Conservation (phyloP, 1,140 invertebrate species). For the Drosophila santomea region DNA sequence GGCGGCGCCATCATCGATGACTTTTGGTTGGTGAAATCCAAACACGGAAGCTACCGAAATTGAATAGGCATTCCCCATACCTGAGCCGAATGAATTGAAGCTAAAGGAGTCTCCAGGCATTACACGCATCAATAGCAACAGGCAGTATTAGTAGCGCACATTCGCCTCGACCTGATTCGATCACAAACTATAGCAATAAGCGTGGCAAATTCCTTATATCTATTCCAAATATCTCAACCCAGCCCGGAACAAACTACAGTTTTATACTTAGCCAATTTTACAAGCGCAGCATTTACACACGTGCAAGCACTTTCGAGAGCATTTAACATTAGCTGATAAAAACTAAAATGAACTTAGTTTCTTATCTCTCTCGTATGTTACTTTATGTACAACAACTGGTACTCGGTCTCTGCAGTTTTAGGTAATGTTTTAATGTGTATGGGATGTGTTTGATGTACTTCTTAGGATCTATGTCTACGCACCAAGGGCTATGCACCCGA, state of each 20-base stretch:
- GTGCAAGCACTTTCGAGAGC: neutral
- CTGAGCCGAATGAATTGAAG: constrained; percentile 77
- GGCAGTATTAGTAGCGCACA: constrained; percentile 71
- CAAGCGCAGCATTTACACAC: constrained; percentile 16
- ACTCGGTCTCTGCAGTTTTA: neutral
- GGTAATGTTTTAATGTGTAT: neutral
- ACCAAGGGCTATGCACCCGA: neutral
- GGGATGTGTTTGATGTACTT: neutral
- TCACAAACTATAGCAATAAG: constrained; percentile 21
- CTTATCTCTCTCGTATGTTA: neutral
- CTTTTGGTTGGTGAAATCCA: constrained; percentile 91
- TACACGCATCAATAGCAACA: constrained; percentile 31
- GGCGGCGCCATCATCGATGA: constrained; percentile 90
- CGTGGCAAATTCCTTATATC: constrained; percentile 16
- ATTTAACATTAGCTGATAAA: constrained; percentile 7
- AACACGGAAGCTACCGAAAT: constrained; percentile 84
- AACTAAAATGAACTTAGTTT: neutral
- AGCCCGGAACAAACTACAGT: constrained; percentile 22
- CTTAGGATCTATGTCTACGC: neutral
- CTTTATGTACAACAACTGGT: neutral
- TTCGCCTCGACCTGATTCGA: constrained; percentile 44
- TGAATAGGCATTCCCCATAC: constrained; percentile 51
- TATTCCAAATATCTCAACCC: neutral
- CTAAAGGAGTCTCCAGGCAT: constrained; percentile 30
- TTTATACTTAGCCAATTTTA: constrained; percentile 55